A percentile compares a stretch with the other conserved stretches of the same genome.
Conservation (phyloP, 2,888 invertebrate species). For the Scaeva pyrastri region DNA sequence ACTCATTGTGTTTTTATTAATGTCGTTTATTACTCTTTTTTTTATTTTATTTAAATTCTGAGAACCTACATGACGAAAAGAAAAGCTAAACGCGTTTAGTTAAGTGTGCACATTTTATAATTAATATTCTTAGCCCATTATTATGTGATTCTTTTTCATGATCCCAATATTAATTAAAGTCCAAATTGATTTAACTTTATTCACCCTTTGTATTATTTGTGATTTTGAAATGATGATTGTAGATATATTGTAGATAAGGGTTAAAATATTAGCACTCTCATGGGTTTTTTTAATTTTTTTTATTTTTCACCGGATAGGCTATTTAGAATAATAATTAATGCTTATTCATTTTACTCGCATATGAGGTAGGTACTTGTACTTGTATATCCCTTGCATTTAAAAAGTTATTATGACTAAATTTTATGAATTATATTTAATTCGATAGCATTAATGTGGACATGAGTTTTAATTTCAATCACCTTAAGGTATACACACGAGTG, state of each 20-base stretch:
- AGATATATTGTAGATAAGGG: not conserved
- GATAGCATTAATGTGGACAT: no score
- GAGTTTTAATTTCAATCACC: no score
- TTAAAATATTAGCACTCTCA: not conserved
- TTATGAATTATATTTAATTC: no score
- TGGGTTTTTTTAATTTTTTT: constrained; percentile 21
- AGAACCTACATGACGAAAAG: not conserved
- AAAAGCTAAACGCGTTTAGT: not conserved
- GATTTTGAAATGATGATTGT: constrained; percentile 8
- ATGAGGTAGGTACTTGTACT: no score
- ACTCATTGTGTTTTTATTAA: not conserved
- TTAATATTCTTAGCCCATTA: constrained; percentile 8
- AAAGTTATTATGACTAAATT: no score
- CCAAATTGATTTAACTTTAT: constrained; percentile 24
- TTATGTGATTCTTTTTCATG: constrained; percentile 19
- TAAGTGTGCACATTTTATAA: not conserved
- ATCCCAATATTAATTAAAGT: constrained; percentile 35
- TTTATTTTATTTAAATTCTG: not conserved
- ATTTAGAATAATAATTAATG: constrained; percentile 20
- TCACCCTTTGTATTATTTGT: constrained; percentile 6
- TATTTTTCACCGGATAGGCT: not conserved
- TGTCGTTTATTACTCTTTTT: not conserved
- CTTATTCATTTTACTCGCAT: constrained; percentile 1
- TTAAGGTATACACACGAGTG: no score
- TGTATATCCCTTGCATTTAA: not conserved